These are phyloP conservation scores for Rhodinocichla rosea DNA, from an alignment of 2,113 vertebrate species.

Conservation along the genomic window DNA sequence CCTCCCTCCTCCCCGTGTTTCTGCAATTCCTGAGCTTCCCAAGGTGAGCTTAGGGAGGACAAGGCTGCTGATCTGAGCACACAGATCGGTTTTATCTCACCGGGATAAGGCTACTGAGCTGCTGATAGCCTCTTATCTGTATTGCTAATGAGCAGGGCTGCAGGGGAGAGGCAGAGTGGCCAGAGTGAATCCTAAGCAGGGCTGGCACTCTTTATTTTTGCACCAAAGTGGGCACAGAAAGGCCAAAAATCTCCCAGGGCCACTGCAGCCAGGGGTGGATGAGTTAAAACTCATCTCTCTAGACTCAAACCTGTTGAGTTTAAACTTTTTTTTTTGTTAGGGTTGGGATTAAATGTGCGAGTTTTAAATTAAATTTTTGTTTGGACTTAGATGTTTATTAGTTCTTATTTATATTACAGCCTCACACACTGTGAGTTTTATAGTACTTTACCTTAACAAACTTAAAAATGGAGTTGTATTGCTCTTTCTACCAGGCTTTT, in stretches of 20 bases:
- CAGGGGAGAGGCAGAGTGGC: slow-evolving; percentile 1
- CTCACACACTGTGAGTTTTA: no score
- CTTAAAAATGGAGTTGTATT: not conserved
- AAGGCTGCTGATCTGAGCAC: not conserved
- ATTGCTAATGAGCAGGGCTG: slow-evolving; percentile 40
- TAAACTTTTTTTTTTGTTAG: not conserved
- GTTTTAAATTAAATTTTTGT: not conserved
- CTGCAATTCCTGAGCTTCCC: not conserved
- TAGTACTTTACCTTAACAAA: no score
- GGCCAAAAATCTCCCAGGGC: not conserved
- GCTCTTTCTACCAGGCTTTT: not conserved
- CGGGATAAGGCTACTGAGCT: slow-evolving; percentile 14
- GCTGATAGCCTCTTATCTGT: slow-evolving; percentile 36
- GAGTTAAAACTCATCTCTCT: not conserved
- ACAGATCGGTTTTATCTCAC: slow-evolving; percentile 46
- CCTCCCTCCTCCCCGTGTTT: not conserved
- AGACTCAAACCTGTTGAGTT: not conserved
- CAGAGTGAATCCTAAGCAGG: not conserved
- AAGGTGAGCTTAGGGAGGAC: not conserved
- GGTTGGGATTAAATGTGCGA: not conserved
- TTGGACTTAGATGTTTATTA: not conserved
- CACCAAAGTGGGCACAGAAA: not conserved
- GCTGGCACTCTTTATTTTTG: not conserved
- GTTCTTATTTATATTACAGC: not conserved
- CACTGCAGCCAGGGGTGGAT: not conserved